phyloP scores from a whole-genome alignment of 2,113 vertebrate genomes.

The Neogale vison region DNA sequence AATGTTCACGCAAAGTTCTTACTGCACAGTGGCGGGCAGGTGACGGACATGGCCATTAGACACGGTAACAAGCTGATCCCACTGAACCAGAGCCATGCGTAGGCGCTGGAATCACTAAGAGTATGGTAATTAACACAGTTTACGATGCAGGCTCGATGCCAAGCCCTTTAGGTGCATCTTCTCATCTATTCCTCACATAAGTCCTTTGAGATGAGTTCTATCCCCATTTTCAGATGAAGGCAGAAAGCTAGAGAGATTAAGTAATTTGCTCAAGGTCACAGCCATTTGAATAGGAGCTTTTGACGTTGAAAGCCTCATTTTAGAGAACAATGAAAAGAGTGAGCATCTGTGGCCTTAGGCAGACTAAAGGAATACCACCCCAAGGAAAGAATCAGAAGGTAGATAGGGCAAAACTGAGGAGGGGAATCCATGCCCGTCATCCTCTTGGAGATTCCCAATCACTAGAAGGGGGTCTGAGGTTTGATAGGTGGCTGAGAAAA shows the following conservation, averaged over 20 bases:
- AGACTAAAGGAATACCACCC: neutral
- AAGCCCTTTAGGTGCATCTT: neutral
- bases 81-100: neutral
- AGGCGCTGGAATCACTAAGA: neutral
- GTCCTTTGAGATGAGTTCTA: neutral
- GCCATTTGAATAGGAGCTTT: neutral
- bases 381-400: neutral
- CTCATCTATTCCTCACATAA: neutral
- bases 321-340: neutral
- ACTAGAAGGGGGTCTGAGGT: neutral
- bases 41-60: neutral
- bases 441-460: neutral
- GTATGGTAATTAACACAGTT: neutral
- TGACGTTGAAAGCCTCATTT: neutral
- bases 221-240: neutral
- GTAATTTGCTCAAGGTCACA: neutral
- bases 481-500: neutral
- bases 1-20: neutral
- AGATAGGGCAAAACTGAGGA: neutral
- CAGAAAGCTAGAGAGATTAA: neutral
- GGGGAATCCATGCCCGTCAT: neutral
- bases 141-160: neutral
- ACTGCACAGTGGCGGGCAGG: neutral
- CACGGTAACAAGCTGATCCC: neutral
- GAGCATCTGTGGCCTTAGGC: neutral